A percentile compares a stretch with the other conserved stretches of the same genome.
Evolutionary conservation across 2,113 vertebrate species (phyloP).

Genomic region (Dasyprocta punctata): DNA sequence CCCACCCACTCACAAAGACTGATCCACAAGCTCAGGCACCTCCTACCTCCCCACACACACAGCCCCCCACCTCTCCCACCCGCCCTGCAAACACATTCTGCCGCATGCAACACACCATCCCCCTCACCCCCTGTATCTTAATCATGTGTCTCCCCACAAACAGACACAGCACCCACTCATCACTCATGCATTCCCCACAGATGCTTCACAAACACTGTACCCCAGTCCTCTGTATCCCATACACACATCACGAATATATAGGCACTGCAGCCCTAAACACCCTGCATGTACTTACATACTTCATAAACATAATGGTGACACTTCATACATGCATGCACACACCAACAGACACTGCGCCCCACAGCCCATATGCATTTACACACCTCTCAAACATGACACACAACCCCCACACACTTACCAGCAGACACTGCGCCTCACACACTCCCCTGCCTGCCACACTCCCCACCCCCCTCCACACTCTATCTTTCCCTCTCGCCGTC

Average conservation of each 20-base stretch:
- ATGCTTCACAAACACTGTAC: not conserved
- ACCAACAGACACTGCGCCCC: not conserved
- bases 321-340: too few species aligned
- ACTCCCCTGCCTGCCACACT: not conserved
- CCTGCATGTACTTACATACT: accelerated
- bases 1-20: not conserved
- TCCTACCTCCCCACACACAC: accelerated
- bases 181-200: too few species aligned
- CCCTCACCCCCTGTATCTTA: too few species aligned
- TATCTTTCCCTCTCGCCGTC: not conserved
- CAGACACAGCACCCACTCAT: too few species aligned
- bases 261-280: too few species aligned
- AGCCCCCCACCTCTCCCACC: not conserved
- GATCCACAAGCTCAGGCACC: not conserved
- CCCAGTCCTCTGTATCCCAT: not conserved
- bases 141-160: too few species aligned
- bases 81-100: too few species aligned
- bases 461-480: not conserved
- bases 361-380: not conserved
- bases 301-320: too few species aligned
- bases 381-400: too few species aligned
- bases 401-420: too few species aligned
- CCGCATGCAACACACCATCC: accelerated
- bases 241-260: too few species aligned
- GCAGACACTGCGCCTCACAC: not conserved